A percentile compares a stretch with the other conserved stretches of the same genome.
Conservation (phyloP, 1,140 invertebrate genomes). For the Episyrphus balteatus region DNA sequence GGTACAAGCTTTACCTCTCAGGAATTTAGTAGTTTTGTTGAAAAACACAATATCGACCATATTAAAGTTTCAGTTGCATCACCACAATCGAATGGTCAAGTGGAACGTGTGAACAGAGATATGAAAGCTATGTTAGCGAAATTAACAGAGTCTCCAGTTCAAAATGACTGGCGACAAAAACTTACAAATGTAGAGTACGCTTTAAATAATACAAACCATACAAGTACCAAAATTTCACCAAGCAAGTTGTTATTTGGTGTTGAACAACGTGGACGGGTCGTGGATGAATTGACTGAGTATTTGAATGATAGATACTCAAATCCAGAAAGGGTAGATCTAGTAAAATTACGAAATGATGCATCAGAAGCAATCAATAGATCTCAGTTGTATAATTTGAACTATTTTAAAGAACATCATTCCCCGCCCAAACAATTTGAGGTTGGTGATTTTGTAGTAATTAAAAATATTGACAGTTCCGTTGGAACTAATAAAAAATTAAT, state of each 20-base stretch:
- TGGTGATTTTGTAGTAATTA: not conserved
- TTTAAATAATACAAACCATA: not conserved
- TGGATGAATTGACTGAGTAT: not conserved
- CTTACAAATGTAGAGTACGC: not conserved
- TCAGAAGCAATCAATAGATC: not conserved
- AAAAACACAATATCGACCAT: not conserved
- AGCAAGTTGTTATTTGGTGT: not conserved
- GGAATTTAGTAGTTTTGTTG: not conserved
- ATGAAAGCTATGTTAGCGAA: not conserved
- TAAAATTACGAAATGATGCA: not conserved
- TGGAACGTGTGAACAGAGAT: not conserved
- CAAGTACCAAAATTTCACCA: not conserved
- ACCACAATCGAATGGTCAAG: not conserved
- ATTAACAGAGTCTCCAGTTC: not conserved
- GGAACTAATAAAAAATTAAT: no score
- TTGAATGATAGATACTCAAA: not conserved
- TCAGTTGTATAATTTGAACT: not conserved
- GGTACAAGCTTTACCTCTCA: not conserved
- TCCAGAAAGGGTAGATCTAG: not conserved
- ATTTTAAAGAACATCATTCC: not conserved
- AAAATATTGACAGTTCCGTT: not conserved
- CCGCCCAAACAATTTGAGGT: not conserved
- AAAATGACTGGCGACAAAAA: not conserved
- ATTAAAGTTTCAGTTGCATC: not conserved
- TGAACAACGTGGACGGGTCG: not conserved